phyloP scores from a whole-genome alignment of 2,113 vertebrate species.

The Kobus ellipsiprymnus region DNA sequence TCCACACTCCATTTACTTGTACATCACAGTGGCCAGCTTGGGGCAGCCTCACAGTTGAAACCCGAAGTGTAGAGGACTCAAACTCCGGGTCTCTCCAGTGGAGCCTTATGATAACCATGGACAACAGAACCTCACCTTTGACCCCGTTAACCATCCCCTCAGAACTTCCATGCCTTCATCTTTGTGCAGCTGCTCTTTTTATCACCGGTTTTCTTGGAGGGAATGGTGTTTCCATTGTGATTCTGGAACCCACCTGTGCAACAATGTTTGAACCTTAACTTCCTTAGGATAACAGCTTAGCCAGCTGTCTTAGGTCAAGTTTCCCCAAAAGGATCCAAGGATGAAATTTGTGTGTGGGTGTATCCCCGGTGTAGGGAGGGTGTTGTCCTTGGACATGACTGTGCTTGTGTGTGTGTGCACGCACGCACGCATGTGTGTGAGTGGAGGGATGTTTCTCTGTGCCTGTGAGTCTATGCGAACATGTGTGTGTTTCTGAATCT shows the following conservation, averaged over 20 bases:
- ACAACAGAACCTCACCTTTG: not conserved
- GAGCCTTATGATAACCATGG: not conserved
- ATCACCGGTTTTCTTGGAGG: not conserved
- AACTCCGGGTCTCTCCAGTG: not conserved
- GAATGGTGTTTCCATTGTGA: not conserved
- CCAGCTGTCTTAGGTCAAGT: not conserved
- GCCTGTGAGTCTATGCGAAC: not conserved
- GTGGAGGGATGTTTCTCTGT: not conserved
- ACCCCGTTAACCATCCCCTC: not conserved
- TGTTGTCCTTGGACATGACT: not conserved
- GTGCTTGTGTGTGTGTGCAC: not conserved
- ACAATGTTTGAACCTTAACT: not conserved
- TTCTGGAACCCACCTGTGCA: not conserved
- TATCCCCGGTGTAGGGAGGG: not conserved
- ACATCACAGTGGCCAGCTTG: not conserved
- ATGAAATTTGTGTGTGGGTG: not conserved
- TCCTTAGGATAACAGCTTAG: not conserved
- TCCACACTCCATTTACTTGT: not conserved
- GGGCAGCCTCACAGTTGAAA: not conserved
- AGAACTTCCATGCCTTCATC: not conserved
- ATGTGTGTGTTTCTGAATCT: not conserved
- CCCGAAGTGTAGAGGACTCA: not conserved
- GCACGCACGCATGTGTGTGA: rapidly evolving
- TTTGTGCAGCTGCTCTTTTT: not conserved
- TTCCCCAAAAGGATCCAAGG: not conserved